Conservation (phyloP, 2,888 invertebrate species). For the Lepidochrysops patricia region DNA sequence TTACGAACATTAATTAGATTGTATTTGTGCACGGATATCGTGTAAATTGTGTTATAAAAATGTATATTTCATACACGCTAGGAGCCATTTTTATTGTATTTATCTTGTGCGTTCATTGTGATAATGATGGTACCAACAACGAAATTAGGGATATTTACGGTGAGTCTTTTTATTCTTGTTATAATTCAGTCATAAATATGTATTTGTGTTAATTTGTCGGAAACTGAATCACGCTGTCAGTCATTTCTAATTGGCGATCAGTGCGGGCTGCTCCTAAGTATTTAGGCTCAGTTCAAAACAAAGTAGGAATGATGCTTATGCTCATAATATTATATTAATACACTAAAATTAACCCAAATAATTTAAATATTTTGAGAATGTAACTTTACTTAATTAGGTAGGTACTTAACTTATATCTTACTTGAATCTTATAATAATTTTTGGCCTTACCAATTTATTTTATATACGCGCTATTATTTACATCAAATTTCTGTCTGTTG, state of each 20-base stretch:
- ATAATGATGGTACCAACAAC: slow-evolving; percentile 68
- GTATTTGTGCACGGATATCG: slow-evolving; percentile 48
- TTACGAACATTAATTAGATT: slow-evolving; percentile 51
- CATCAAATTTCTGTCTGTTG: no score
- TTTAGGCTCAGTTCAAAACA: neutral
- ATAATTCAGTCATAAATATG: neutral
- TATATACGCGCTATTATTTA: no score
- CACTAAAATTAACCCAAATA: no score
- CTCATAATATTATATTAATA: no score
- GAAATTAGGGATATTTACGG: slow-evolving; percentile 67
- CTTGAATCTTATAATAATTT: no score
- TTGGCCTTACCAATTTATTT: no score
- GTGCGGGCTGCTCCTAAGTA: neutral
- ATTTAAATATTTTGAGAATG: no score
- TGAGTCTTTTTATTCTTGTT: slow-evolving; percentile 36
- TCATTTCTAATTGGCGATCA: neutral
- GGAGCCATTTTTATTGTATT: slow-evolving; percentile 74
- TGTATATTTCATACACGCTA: slow-evolving; percentile 65
- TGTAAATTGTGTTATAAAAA: slow-evolving; percentile 53
- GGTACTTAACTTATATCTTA: no score
- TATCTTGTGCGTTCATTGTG: slow-evolving; percentile 74
- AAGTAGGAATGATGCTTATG: no score
- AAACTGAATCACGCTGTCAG: slow-evolving; percentile 13
- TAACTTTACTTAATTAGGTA: no score
- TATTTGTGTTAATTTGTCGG: neutral